Conservation (phyloP, 2,113 vertebrate species). For the Oreotragus oreotragus region DNA sequence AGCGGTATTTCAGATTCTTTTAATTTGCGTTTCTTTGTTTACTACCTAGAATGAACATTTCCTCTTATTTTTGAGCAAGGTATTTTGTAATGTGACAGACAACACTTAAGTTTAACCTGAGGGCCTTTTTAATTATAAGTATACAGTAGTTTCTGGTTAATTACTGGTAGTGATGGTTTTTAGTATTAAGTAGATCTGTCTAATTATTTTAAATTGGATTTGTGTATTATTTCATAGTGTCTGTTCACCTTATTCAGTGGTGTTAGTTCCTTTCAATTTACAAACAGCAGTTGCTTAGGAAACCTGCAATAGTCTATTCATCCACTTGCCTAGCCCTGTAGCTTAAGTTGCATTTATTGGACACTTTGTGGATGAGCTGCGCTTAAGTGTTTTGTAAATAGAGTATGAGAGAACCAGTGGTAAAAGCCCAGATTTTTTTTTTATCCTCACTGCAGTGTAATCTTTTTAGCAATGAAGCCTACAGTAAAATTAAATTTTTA, state of each 20-base stretch:
- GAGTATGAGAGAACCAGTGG: not conserved
- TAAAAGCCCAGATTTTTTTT: conserved; percentile 7
- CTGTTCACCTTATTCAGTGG: conserved; percentile 35
- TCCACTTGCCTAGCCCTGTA: conserved; percentile 11
- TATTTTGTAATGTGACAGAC: conserved; percentile 43
- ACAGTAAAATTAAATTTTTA: conserved; percentile 37
- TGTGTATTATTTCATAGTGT: conserved; percentile 9
- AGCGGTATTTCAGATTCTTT: not conserved
- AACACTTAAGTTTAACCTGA: conserved; percentile 5
- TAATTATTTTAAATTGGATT: conserved; percentile 42
- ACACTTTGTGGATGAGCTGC: not conserved
- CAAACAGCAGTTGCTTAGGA: conserved; percentile 23
- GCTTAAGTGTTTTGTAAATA: conserved; percentile 34
- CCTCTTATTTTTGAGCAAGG: not conserved
- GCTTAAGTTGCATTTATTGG: conserved; percentile 11
- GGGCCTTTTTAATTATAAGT: conserved; percentile 41
- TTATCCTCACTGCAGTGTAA: not conserved
- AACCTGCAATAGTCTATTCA: not conserved
- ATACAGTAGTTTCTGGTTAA: conserved; percentile 45
- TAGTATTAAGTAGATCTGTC: conserved; percentile 24
- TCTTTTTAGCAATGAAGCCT: conserved; percentile 22
- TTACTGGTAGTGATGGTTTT: conserved; percentile 28
- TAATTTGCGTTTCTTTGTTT: conserved; percentile 44
- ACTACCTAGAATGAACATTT: conserved; percentile 10
- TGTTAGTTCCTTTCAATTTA: conserved; percentile 24